Base-by-base conservation (phyloP, 1,140 invertebrate genomes). In the Apis florea region DNA sequence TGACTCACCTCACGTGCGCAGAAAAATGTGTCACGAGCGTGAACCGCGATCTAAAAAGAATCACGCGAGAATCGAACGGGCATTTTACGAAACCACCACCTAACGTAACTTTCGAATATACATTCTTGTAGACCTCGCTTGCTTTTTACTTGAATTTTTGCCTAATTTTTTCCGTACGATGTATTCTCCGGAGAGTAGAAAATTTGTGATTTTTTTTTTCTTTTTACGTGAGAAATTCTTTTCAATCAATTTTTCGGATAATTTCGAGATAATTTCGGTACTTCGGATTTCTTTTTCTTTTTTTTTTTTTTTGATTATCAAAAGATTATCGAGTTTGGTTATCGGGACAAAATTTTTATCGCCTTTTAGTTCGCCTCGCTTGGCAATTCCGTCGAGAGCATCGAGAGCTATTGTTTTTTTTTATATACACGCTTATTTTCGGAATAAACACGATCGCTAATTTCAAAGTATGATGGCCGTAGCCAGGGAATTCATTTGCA, bases 401-500 rank as follows among this genome's bases (percentile, higher is more conserved):
- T 10, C 21, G 2, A 31, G 0, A 10, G 19, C 31, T 19, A 1
- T 66, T 5, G 17, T 66, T 12, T 19, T 40, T 67, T 67, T 21
- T 11, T 40, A 40, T n/a, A n/a, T 6, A 40, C 6, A 40, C 31
- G 31, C 5, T 40, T 40, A 40, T 47, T 2, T 13, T 67, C 1
- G 6, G 12, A 47, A n/a, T 9, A 40, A 53, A 49, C 49, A 31
- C 24, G 17, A 59, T 59, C 40, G 24, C 53, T 61, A 58, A 79
- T 70, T 40, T 47, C 17, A 11, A 26, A 5, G 61, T 51, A 15
- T n/a, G 24, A 58, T n/a, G 59, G n/a, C 11, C 21, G 8, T 31
- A 13, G 47, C 13, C 11, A 72, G 8, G 5, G 58, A 79, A 54
- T 49, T 11, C 51, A 79, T 73, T 79, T 73, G 49, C 78, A 72